Conservation (phyloP, 2,888 invertebrate species). For the Cryptops parisi region DNA sequence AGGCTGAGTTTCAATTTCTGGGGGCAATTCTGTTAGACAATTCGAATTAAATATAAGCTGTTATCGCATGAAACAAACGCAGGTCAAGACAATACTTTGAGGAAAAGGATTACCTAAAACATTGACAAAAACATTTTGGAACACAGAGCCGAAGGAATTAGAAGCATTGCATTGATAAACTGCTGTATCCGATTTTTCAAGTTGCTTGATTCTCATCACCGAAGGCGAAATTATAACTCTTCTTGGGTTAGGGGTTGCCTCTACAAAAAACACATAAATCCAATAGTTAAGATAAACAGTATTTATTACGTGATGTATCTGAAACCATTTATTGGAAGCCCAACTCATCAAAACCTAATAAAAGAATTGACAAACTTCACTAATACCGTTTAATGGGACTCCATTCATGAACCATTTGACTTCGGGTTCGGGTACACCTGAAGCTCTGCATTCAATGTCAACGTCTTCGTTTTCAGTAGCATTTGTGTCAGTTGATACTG, state of each 20-base stretch:
- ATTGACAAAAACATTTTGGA: conserved; percentile 93
- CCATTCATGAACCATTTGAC: conserved; percentile 97
- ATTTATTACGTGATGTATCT: not conserved
- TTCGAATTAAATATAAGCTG: conserved; percentile 15
- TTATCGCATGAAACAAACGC: too few species aligned
- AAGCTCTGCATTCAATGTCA: conserved; percentile 72
- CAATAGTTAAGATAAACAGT: not conserved
- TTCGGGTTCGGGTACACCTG: conserved; percentile 76
- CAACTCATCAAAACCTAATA: too few species aligned
- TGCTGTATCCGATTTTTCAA: conserved; percentile 86
- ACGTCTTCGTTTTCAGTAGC: conserved; percentile 83
- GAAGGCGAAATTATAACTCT: conserved; percentile 50
- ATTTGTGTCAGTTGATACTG: conserved; percentile 71
- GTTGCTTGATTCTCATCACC: conserved; percentile 56
- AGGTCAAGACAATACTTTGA: too few species aligned
- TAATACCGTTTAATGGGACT: too few species aligned
- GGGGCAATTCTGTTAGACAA: conserved; percentile 72
- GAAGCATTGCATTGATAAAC: conserved; percentile 99
- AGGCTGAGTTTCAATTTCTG: conserved; percentile 76
- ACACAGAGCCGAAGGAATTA: conserved; percentile 94
- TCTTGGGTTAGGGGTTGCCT: conserved; percentile 49
- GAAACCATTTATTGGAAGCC: too few species aligned
- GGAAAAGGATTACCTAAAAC: conserved; percentile 68
- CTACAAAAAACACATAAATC: conserved; percentile 22
- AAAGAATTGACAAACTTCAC: too few species aligned